Conservation (phyloP, 2,797 vertebrate genomes). For the Anomalospiza imberbis region DNA sequence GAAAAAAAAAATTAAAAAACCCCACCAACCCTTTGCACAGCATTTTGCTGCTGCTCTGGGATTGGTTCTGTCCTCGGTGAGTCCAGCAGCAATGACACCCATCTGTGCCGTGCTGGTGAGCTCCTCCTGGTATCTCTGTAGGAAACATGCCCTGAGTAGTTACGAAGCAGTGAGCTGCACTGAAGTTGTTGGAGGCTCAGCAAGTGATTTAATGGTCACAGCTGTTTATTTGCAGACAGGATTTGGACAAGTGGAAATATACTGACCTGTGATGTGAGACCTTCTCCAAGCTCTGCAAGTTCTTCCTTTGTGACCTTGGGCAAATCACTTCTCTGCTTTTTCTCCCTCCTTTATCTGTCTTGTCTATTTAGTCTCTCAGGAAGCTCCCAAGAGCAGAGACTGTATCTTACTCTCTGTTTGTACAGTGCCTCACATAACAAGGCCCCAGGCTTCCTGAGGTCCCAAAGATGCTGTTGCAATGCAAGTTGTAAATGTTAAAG, state of each 20-base stretch:
- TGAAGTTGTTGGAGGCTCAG: not conserved
- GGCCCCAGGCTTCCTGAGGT: slow-evolving; percentile 38
- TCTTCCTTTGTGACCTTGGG: slow-evolving; percentile 8
- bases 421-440: not conserved
- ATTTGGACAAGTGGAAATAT: slow-evolving; percentile 1
- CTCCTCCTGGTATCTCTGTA: not conserved
- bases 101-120: not conserved
- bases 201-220: not conserved
- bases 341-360: slow-evolving; percentile 22
- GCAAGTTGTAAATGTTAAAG: slow-evolving; percentile 32
- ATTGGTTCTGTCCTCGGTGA: not conserved
- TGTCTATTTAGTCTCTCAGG: slow-evolving; percentile 38
- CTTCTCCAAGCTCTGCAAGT: not conserved
- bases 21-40: not conserved
- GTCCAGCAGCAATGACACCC: not conserved
- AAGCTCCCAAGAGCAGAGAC: slow-evolving; percentile 17
- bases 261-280: not conserved
- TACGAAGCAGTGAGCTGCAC: fast-evolving
- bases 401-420: slow-evolving; percentile 36
- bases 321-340: slow-evolving; percentile 16
- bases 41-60: not conserved
- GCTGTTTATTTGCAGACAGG: not conserved
- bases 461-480: slow-evolving; percentile 53
- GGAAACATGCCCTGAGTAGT: not conserved
- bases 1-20: not conserved